A percentile compares a stretch with the other conserved stretches of the same genome.
phyloP scores from a whole-genome alignment of 2,888 invertebrate genomes.

The Onthophagus sagittarius region DNA sequence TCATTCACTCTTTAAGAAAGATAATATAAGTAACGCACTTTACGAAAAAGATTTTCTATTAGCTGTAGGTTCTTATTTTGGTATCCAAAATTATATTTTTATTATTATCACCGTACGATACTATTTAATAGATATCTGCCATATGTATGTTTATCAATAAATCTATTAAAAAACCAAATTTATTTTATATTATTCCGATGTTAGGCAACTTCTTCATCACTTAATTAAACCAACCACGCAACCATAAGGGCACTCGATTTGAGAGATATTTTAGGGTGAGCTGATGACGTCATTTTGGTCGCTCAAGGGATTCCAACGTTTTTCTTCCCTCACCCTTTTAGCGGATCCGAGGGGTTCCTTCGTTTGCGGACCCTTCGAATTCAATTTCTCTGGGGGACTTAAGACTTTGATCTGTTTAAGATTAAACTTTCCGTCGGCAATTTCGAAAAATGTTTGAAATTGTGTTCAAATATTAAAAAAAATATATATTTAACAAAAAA shows the following conservation, averaged over 20 bases:
- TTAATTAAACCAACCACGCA: not conserved
- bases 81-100: slow-evolving; percentile 8
- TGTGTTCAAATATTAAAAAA: no score
- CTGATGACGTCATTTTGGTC: not conserved
- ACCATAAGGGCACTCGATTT: not conserved
- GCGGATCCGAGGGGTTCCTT: not conserved
- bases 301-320: not conserved
- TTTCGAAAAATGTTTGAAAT: not conserved
- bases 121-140: slow-evolving; percentile 7
- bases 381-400: not conserved
- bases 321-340: not conserved
- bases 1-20: not conserved
- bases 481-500: no score
- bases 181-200: not conserved
- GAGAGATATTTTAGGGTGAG: not conserved
- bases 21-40: not conserved
- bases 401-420: not conserved
- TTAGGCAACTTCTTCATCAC: not conserved
- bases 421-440: not conserved
- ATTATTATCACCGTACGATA: not conserved
- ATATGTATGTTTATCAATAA: slow-evolving; percentile 14
- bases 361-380: not conserved
- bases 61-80: slow-evolving; percentile 9
- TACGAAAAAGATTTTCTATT: not conserved
- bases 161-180: not conserved